Conservation (phyloP, 2,113 vertebrate species). For the Nannospalax galili region DNA sequence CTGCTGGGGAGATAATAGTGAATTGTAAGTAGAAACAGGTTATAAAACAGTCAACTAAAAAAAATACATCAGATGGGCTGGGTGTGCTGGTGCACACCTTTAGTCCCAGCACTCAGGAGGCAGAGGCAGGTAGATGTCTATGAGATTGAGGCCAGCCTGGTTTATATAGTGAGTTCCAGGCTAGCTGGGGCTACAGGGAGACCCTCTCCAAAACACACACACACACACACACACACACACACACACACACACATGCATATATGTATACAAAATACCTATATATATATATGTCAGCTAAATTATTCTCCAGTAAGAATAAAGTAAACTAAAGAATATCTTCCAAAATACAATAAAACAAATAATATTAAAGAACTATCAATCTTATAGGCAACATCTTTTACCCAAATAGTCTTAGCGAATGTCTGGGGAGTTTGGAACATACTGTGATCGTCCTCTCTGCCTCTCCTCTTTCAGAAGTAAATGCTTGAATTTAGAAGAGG, state of each 20-base stretch:
- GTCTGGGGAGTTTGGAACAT: background rate
- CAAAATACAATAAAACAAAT: background rate
- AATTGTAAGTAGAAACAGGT: background rate
- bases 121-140: background rate
- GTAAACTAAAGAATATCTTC: constrained; percentile 7
- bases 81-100: too few relatives aligned
- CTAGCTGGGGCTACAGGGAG: too few relatives aligned
- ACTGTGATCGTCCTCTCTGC: background rate
- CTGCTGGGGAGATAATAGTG: background rate
- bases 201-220: too few relatives aligned
- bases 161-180: too few relatives aligned
- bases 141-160: too few relatives aligned
- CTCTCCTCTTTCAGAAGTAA: background rate
- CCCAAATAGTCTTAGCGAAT: background rate
- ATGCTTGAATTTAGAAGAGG: constrained; percentile 5
- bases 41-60: background rate
- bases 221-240: too few relatives aligned
- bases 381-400: background rate
- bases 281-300: background rate
- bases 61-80: too few relatives aligned
- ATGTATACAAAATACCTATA: background rate
- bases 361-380: background rate
- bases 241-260: too few relatives aligned
- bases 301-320: background rate
- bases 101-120: too few relatives aligned